Percentiles rank a stretch among this genome's conserved stretches.
Evolutionary conservation across 2,113 vertebrate genomes (phyloP).

Genomic region (Gambusia affinis): DNA sequence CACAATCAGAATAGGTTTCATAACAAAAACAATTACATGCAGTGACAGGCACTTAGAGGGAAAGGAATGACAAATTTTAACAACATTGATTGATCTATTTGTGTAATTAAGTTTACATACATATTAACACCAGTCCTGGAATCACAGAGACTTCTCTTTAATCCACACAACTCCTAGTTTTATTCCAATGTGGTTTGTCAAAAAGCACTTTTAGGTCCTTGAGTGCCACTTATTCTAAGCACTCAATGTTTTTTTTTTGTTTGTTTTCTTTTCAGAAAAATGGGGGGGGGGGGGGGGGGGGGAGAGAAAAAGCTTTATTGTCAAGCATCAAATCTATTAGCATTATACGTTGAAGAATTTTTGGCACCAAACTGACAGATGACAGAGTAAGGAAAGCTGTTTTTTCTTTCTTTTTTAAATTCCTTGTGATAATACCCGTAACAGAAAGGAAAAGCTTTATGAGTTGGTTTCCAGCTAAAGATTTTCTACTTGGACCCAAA

Average conservation of each 20-base stretch:
- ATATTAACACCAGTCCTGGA: conserved; percentile 54
- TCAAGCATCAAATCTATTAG: conserved; percentile 59
- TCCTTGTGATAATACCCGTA: conserved; percentile 39
- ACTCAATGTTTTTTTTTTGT: conserved; percentile 48
- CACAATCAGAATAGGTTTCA: conserved; percentile 32
- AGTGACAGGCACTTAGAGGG: conserved; percentile 41
- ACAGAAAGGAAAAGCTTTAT: conserved; percentile 33
- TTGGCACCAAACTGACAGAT: conserved; percentile 58
- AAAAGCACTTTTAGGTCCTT: conserved; percentile 62
- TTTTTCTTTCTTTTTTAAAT: conserved; percentile 16
- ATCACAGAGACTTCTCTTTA: conserved; percentile 48
- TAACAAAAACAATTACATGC: conserved; percentile 19
- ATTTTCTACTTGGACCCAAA: conserved; percentile 19
- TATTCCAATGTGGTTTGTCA: conserved; percentile 63
- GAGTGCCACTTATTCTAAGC: conserved; percentile 42
- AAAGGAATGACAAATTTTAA: conserved; percentile 58
- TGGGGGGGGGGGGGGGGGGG: accelerated
- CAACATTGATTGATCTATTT: conserved; percentile 51
- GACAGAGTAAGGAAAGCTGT: conserved; percentile 45
- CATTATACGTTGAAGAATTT: conserved; percentile 56
- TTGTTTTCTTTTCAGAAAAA: neutral
- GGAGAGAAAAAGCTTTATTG: conserved; percentile 53
- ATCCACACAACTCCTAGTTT: conserved; percentile 17
- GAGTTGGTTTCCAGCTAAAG: conserved; percentile 31
- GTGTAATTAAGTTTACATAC: conserved; percentile 52